Conservation (phyloP, 2,888 invertebrate genomes). For the Eucriotettix oculatus region DNA sequence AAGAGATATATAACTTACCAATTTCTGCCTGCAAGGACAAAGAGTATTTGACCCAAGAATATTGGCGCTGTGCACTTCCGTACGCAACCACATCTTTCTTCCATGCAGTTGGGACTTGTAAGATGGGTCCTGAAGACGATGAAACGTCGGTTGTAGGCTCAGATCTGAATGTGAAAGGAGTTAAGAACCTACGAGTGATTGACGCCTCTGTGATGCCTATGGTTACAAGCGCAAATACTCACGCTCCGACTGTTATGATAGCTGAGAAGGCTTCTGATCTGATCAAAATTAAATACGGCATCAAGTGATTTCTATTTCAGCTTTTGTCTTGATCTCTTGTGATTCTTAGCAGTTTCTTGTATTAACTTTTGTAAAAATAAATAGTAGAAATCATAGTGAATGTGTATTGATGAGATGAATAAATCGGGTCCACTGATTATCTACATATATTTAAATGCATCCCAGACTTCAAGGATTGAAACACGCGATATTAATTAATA, state of each 20-base stretch:
- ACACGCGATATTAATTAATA: no score
- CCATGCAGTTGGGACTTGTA: slow-evolving; percentile 10
- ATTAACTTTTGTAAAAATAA: no score
- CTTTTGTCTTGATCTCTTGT: no score
- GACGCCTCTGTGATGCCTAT: slow-evolving; percentile 11
- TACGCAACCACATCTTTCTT: slow-evolving; percentile 7
- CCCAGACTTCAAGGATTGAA: no score
- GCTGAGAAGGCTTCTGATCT: slow-evolving; percentile 10
- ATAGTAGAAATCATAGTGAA: no score
- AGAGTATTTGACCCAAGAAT: slow-evolving; percentile 25
- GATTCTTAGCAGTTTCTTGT: no score
- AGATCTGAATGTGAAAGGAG: slow-evolving; percentile 5
- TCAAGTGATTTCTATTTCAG: no score
- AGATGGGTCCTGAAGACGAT: slow-evolving; percentile 8
- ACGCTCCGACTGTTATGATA: slow-evolving; percentile 10
- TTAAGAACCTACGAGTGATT: slow-evolving; percentile 6
- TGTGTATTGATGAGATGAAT: no score
- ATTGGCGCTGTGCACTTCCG: slow-evolving; percentile 38
- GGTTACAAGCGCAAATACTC: slow-evolving; percentile 10
- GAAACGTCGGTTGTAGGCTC: slow-evolving; percentile 7
- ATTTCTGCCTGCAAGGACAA: slow-evolving; percentile 49
- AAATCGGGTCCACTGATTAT: no score
- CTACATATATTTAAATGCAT: no score
- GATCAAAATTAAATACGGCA: no score
- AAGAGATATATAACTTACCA: no score